Conservation (phyloP, 2,888 invertebrate species). For the Idaea aversata region DNA sequence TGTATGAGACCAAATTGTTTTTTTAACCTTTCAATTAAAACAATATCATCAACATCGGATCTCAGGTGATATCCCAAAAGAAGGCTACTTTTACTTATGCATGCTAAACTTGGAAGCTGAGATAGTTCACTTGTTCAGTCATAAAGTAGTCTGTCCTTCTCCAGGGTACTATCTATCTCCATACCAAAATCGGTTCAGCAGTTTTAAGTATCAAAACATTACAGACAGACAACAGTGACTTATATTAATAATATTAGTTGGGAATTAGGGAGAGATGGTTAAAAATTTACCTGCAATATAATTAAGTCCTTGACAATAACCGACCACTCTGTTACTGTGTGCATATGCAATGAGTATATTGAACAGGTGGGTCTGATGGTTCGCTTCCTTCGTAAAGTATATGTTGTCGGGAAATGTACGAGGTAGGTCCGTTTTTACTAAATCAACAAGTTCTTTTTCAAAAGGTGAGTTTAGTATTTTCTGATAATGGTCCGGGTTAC, state of each 20-base stretch:
- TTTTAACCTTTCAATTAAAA: no score
- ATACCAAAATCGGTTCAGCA: no score
- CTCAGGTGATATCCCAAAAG: no score
- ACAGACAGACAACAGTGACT: no score
- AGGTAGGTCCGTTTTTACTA: conserved; percentile 93
- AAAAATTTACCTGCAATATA: conserved; percentile 87
- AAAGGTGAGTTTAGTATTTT: conserved; percentile 85
- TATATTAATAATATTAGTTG: neutral
- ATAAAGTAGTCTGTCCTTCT: no score
- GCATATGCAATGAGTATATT: conserved; percentile 94
- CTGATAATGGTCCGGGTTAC: conserved; percentile 83
- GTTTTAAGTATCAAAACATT: no score
- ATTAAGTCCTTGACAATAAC: conserved; percentile 97
- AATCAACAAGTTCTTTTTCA: conserved; percentile 87
- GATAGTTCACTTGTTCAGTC: no score
- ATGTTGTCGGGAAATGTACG: conserved; percentile 98
- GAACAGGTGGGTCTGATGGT: conserved; percentile 87
- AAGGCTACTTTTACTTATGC: no score
- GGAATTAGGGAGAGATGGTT: neutral
- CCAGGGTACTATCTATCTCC: no score
- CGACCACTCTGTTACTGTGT: conserved; percentile 91
- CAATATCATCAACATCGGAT: no score
- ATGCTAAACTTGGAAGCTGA: no score
- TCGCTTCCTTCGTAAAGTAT: conserved; percentile 89
- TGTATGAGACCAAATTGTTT: no score